Percentiles rank a stretch among this genome's conserved stretches.
Conservation (phyloP, 2,113 vertebrate species). For the Coptodon bakossiorum region DNA sequence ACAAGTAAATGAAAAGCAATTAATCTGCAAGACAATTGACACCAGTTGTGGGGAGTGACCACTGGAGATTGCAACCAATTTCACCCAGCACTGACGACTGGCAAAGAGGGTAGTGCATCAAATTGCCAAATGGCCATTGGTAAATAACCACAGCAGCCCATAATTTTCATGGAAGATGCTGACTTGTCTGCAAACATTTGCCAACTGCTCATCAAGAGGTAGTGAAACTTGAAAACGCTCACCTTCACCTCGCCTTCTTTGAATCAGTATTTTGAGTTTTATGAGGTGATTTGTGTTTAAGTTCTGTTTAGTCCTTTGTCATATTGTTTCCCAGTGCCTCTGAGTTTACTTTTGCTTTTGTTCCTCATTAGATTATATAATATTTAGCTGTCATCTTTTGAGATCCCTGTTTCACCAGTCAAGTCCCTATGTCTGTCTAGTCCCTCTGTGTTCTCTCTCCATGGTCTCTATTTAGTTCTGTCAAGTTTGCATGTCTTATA, state of each 20-base stretch:
- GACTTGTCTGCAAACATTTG: neutral
- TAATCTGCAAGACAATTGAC: neutral
- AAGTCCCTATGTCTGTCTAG: neutral
- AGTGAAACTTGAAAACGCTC: neutral
- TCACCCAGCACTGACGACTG: neutral
- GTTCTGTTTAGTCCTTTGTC: neutral
- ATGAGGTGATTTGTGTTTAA: neutral
- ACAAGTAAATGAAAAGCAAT: neutral
- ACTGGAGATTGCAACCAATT: neutral
- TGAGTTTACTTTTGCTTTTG: neutral
- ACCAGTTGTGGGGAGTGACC: neutral
- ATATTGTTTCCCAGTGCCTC: neutral
- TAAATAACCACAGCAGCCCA: neutral
- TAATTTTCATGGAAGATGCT: neutral
- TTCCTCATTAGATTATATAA: neutral
- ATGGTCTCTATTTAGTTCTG: neutral
- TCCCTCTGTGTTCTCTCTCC: neutral
- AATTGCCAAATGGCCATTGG: neutral
- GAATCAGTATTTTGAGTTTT: neutral
- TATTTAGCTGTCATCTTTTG: neutral
- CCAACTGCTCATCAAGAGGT: neutral
- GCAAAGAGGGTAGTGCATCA: neutral
- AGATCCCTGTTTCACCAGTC: neutral
- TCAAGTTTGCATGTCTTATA: neutral
- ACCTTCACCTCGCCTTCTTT: neutral